Evolutionary conservation across 2,797 vertebrate genomes (phyloP).

Genomic region (Coendou prehensilis): DNA sequence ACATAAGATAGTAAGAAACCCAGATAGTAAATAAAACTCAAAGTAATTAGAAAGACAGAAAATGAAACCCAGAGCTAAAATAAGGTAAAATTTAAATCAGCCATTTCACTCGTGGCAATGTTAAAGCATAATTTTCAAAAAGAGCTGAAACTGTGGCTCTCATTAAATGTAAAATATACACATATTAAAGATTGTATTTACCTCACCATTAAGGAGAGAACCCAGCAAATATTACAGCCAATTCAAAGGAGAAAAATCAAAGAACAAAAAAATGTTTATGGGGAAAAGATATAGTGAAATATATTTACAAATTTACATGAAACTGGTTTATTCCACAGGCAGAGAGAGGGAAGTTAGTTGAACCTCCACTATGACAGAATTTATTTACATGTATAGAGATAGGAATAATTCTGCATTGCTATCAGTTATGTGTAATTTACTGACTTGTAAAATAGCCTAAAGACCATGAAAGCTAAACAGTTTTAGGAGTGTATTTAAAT

Average conservation of each 20-base stretch:
- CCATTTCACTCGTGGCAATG: neutral
- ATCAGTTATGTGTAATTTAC: neutral
- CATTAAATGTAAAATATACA: slow-evolving; percentile 35
- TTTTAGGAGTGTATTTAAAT: neutral
- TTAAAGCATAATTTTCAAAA: slow-evolving; percentile 57
- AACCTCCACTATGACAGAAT: neutral
- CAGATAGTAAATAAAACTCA: neutral
- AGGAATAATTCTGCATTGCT: slow-evolving; percentile 59
- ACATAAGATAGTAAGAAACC: neutral
- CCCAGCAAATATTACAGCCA: neutral
- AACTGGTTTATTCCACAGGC: neutral
- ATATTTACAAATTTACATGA: neutral
- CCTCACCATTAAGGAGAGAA: slow-evolving; percentile 17
- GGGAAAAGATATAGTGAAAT: slow-evolving; percentile 3
- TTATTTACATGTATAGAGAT: slow-evolving; percentile 27
- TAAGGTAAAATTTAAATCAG: slow-evolving; percentile 50
- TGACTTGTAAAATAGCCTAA: slow-evolving; percentile 16
- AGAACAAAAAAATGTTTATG: slow-evolving; percentile 1
- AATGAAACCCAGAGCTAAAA: neutral
- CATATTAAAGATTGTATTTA: slow-evolving; percentile 8
- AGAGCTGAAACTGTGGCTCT: neutral
- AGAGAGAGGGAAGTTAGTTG: neutral
- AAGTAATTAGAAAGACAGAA: slow-evolving; percentile 8
- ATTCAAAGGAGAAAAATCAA: slow-evolving; percentile 29
- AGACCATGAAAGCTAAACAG: neutral